These are phyloP conservation scores for Platynereis dumerilii DNA, from an alignment of 2,888 invertebrate species.

Conservation along the genomic window DNA sequence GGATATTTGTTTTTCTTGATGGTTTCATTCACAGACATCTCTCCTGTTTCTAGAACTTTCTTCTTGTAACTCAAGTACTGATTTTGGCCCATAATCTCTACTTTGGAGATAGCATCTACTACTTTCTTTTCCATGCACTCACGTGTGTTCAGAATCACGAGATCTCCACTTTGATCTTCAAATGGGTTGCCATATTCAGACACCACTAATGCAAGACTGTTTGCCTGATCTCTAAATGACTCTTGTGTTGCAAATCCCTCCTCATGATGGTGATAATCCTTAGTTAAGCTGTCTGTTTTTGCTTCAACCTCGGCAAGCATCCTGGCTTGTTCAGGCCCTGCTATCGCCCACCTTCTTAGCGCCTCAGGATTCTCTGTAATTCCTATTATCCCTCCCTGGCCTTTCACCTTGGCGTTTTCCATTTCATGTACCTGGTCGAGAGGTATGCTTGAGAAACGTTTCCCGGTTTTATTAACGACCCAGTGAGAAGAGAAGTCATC, in stretches of 20 bases:
- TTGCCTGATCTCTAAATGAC: background rate
- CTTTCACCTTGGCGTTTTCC: slow-evolving; percentile 2
- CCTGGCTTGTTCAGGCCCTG: background rate
- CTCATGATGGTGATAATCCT: slow-evolving; percentile 8
- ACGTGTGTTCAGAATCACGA: too few species aligned
- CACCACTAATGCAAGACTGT: too few species aligned
- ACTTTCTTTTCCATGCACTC: too few species aligned
- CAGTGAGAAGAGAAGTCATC: background rate
- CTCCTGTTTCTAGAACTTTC: too few species aligned
- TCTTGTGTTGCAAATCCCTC: background rate
- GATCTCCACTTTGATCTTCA: too few species aligned
- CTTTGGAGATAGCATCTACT: too few species aligned
- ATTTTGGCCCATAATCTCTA: too few species aligned
- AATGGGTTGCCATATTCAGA: too few species aligned
- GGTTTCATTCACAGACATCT: too few species aligned
- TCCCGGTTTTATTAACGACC: background rate
- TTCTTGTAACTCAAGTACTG: too few species aligned
- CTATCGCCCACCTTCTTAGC: background rate
- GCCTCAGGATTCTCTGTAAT: background rate
- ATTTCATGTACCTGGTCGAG: slow-evolving; percentile 1
- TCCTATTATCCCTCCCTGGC: background rate
- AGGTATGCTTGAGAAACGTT: background rate
- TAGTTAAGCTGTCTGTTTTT: too few species aligned
- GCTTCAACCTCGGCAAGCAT: background rate
- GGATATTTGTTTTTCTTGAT: too few species aligned